These are phyloP conservation scores for Limnothrissa miodon DNA, from an alignment of 2,113 vertebrate species.

Conservation along the genomic window DNA sequence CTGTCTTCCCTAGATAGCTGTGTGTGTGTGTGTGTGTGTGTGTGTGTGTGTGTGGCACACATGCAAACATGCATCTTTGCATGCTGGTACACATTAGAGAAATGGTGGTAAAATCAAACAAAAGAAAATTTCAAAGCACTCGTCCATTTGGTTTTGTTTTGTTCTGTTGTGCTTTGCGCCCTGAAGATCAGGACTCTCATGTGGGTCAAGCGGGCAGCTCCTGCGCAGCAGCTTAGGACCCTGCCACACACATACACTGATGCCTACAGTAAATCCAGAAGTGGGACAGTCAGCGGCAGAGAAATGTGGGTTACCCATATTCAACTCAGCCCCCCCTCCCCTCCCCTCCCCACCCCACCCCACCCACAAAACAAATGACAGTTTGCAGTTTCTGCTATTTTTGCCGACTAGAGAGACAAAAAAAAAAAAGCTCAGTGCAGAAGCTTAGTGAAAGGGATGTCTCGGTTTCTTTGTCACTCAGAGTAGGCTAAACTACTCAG, in stretches of 20 bases:
- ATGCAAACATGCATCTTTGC: too few relatives aligned
- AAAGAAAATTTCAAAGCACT: not conserved
- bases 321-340: slow-evolving; percentile 49
- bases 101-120: not conserved
- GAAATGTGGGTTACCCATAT: slow-evolving; percentile 57
- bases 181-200: not conserved
- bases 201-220: slow-evolving; percentile 21
- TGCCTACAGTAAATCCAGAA: slow-evolving; percentile 49
- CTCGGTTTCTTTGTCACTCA: not conserved
- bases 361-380: slow-evolving; percentile 29
- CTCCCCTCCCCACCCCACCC: too few relatives aligned
- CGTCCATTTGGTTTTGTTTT: not conserved
- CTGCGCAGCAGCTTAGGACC: slow-evolving; percentile 26
- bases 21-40: slow-evolving; percentile 6
- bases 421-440: not conserved
- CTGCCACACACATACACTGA: slow-evolving; percentile 41
- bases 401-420: not conserved
- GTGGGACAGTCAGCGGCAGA: slow-evolving; percentile 37
- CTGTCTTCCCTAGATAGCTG: not conserved
- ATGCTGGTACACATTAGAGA: not conserved
- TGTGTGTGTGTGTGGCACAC: too few relatives aligned
- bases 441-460: not conserved
- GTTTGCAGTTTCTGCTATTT: not conserved
- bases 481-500: not conserved
- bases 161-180: not conserved